These are phyloP conservation scores for Invenusta paracnida DNA, from an alignment of 2,888 invertebrate species.

Conservation along the genomic window DNA sequence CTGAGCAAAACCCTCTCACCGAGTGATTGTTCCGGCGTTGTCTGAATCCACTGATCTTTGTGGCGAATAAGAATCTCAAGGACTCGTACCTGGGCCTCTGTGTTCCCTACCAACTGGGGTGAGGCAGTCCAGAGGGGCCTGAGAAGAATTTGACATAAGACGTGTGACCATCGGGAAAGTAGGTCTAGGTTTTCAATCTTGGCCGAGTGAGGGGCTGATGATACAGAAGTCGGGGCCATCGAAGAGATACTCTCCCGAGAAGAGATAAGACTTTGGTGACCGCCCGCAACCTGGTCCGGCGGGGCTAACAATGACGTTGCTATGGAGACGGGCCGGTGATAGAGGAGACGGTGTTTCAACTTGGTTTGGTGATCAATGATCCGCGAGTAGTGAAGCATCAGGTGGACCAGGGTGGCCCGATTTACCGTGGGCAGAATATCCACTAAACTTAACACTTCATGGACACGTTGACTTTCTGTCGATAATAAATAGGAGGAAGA, in stretches of 20 bases:
- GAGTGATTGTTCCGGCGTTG: not conserved
- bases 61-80: not conserved
- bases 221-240: not conserved
- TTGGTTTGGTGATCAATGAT: slow-evolving; percentile 69
- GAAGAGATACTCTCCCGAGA: not conserved
- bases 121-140: slow-evolving; percentile 70
- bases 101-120: slow-evolving; percentile 37
- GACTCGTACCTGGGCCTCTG: not conserved
- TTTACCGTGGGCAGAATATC: slow-evolving; percentile 68
- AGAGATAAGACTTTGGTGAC: not conserved
- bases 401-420: slow-evolving; percentile 66
- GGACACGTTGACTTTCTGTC: slow-evolving; percentile 62
- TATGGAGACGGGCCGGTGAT: slow-evolving; percentile 66
- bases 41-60: not conserved
- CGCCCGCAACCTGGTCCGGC: not conserved
- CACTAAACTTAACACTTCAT: slow-evolving; percentile 64
- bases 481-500: too few species aligned
- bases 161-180: slow-evolving; percentile 65
- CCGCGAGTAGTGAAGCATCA: slow-evolving; percentile 71
- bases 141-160: slow-evolving; percentile 70
- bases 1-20: too few species aligned
- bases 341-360: slow-evolving; percentile 62
- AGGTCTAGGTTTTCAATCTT: slow-evolving; percentile 58
- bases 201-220: too few species aligned
- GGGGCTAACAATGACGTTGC: not conserved